Evolutionary conservation across 2,797 vertebrate species (phyloP).

Genomic region (Propithecus perrieri): DNA sequence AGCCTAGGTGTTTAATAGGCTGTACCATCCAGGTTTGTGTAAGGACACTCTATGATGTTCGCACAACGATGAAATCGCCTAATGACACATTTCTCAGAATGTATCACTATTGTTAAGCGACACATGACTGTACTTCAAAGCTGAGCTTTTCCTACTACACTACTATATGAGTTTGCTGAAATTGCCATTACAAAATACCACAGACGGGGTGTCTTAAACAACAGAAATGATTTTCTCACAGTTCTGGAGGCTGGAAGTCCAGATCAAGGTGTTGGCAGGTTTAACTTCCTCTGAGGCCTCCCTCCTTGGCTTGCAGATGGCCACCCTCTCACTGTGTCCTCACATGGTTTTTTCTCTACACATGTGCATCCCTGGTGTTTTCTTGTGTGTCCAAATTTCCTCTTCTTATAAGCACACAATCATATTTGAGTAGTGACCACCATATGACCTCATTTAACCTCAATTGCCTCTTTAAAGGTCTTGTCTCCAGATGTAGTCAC

Average conservation of each 20-base stretch:
- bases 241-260: background rate
- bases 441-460: background rate
- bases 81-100: background rate
- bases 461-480: background rate
- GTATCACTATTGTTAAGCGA: background rate
- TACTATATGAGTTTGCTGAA: background rate
- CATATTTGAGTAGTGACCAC: background rate
- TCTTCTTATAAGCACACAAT: background rate
- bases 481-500: background rate
- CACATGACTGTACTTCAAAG: background rate
- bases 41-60: background rate
- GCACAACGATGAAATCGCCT: background rate
- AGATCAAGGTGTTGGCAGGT: background rate
- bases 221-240: background rate
- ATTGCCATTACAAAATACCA: background rate
- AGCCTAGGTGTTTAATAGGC: background rate
- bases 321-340: background rate
- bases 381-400: background rate
- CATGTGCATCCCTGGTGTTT: background rate
- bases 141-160: background rate
- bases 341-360: background rate
- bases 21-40: background rate
- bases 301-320: background rate
- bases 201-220: background rate
- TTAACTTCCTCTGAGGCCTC: background rate